These are phyloP conservation scores for Poeciliopsis turrubarensis DNA, from an alignment of 2,113 vertebrate genomes.

Conservation along the genomic window DNA sequence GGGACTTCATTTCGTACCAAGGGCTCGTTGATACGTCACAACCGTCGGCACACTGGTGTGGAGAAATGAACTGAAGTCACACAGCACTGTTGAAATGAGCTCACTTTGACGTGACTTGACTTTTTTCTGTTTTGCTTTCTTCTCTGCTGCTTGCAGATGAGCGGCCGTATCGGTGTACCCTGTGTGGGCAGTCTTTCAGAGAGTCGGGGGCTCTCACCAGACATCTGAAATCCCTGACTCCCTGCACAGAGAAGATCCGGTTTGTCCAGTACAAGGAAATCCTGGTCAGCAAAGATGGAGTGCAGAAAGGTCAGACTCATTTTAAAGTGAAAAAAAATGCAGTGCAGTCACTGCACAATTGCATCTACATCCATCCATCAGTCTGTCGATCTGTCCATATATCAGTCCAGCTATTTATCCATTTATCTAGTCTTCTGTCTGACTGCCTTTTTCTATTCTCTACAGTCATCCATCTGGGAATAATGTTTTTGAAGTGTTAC, in stretches of 20 bases:
- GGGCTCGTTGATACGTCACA: conserved; percentile 95
- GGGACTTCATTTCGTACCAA: conserved; percentile 93
- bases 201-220: conserved; percentile 95
- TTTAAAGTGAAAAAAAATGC: not conserved
- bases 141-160: conserved; percentile 81
- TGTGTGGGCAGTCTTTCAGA: conserved; percentile 95
- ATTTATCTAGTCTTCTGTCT: not conserved
- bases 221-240: conserved; percentile 94
- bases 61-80: not conserved
- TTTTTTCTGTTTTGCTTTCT: not conserved
- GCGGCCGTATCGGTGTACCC: conserved; percentile 92
- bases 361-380: too few relatives aligned
- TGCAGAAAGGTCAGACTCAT: conserved; percentile 81
- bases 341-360: not conserved
- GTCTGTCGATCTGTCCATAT: not conserved
- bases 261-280: conserved; percentile 90
- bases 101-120: not conserved
- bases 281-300: conserved; percentile 84
- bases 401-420: not conserved
- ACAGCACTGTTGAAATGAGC: not conserved
- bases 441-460: too few relatives aligned
- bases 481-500: too few relatives aligned
- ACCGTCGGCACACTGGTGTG: conserved; percentile 95
- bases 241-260: conserved; percentile 95
- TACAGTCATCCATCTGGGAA: too few relatives aligned